Base-by-base conservation (phyloP, 2,888 invertebrate species). In the Sipha maydis region DNA sequence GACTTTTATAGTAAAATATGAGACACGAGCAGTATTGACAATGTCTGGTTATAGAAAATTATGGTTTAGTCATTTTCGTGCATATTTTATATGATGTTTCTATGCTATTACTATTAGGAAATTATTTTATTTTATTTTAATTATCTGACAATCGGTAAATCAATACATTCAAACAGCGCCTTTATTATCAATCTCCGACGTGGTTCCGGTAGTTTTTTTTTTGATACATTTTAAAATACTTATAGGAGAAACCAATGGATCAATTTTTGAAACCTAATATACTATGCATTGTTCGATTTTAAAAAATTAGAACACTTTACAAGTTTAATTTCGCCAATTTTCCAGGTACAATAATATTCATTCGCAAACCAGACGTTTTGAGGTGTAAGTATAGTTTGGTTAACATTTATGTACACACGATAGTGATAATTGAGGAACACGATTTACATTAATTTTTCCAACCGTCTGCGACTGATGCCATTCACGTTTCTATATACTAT, bases 321-420 rank as follows among this genome's bases (percentile, higher is more conserved):
- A 21, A 21, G 25, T 21, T 14, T 19, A 61, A 5, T 61, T 61
- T 21, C 21, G 21, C 61, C 21, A 5, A 61, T 25, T 61, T 3
- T 25, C 19, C 61, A 21, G 61, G 61, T 61, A 7, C 21, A 25
- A 61, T 25, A 7, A 48, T 48, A 11, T 48, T 48, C 9, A 61
- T 61, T 61, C 25, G 61, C 21, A 19, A 61, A 61, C 61, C 21
- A 48, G 9, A 9, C 9, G 48, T 48, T 77, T 48, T 25, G 31
- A 25, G 54, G 21, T 34, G 41, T 11, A 48, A 48, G 56, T 25
- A 79, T 9, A 56, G 78, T 56, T 79, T 31, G 34, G 25, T n/a
- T n/a, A 19, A 77, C 77, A 28, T 77, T 77, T 77, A 77, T 48
- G 77, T 77, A 48, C 41, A 28, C 2, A 77, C 28, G n/a, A 28